These are phyloP conservation scores for Nymphalis c-album DNA, from an alignment of 2,888 invertebrate genomes.

Conservation along the genomic window DNA sequence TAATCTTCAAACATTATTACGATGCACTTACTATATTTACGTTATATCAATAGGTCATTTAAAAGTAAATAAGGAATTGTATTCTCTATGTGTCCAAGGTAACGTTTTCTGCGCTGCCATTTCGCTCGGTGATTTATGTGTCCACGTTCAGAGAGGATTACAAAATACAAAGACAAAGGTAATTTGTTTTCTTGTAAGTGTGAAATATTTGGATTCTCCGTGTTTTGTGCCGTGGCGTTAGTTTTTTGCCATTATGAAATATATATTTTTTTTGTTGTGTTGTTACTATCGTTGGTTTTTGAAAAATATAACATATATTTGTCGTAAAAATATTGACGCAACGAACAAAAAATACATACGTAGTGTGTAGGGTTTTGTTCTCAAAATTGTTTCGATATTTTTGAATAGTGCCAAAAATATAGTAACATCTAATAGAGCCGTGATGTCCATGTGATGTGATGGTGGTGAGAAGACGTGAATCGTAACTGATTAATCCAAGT, in stretches of 20 bases:
- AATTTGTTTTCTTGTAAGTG: constrained; percentile 11
- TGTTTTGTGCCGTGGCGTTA: background rate
- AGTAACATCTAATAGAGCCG: too few species aligned
- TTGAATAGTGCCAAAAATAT: too few species aligned
- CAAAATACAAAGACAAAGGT: constrained; percentile 11
- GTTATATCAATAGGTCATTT: background rate
- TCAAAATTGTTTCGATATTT: too few species aligned
- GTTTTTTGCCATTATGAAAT: background rate
- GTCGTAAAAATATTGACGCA: too few species aligned
- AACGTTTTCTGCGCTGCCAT: constrained; percentile 7
- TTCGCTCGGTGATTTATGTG: constrained; percentile 7
- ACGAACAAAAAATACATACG: too few species aligned
- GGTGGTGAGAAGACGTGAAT: too few species aligned
- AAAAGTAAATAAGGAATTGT: background rate
- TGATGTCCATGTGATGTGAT: too few species aligned
- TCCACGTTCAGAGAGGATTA: constrained; percentile 10
- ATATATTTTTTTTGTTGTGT: background rate
- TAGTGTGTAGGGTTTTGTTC: too few species aligned
- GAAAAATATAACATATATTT: too few species aligned
- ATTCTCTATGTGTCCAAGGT: constrained; percentile 8
- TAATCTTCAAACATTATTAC: too few species aligned
- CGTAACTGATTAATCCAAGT: too few species aligned
- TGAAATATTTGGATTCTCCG: constrained; percentile 8
- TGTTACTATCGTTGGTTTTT: background rate
- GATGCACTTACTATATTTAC: too few species aligned